Evolutionary conservation across 2,888 invertebrate species (phyloP), one percentile per base, ranked within the genome.

Genomic region (Ichneumoninae sp.): DNA sequence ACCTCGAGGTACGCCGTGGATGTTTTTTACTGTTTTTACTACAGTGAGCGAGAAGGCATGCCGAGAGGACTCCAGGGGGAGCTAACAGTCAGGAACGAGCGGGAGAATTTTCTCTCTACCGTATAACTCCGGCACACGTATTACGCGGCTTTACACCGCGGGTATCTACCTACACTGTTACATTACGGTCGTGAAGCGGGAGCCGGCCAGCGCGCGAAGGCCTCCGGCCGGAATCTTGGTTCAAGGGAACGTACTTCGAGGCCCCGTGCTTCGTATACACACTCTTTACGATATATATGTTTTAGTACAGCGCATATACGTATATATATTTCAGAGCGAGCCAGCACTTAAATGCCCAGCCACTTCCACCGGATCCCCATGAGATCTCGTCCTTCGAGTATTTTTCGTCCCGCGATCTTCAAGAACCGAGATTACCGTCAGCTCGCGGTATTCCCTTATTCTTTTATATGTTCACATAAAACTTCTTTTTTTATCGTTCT

Each of bases 11-110:
- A 81, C 79, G 72, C 69, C 44, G 44, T 85, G 82, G 50, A 77
- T 74, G 76, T 83, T 87, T 88, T 87, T 89, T 89, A 87, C 86
- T 87, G 80, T 84, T 87, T 86, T 88, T 86, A 77, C 82, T 85
- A 83, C 77, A 85, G 80, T 84, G 66, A 68, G 62, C 26, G 44
- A 68, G 54, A 16, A 19, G 47, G 71, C 40, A 70, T 77, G 80
- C 76, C 74, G 82, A 71, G 79, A 70, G 75, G 71, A 78, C 72
- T 81, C 78, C 68, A 74, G 82, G 69, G 82, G 74, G 60, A 33
- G 52, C 40, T 62, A 81, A 19, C 57, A 40, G 33, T 16, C 52
- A 62, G 74, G 57, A 36, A 19, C 60, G 65, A 79, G 75, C 65
- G 65, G 70, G 78, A 72, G 70, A 69, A 68, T 57, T 66, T n/a